Percentiles rank a stretch among this genome's conserved stretches.
phyloP scores from a whole-genome alignment of 1,140 invertebrate species.

The Anadara kagoshimensis region DNA sequence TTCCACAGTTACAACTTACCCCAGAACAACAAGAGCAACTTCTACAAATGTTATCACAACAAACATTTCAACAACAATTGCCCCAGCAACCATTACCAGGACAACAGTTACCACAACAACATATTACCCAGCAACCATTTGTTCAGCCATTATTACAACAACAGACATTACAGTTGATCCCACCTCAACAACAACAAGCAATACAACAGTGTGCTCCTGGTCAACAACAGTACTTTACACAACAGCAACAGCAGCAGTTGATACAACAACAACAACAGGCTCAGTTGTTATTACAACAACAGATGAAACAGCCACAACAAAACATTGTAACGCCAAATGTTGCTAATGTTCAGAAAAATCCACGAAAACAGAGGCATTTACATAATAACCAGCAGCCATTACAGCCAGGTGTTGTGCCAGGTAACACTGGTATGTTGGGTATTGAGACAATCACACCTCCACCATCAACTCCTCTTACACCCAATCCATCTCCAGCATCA shows the following conservation, averaged over 20 bases:
- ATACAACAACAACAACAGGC: slow-evolving; percentile 67
- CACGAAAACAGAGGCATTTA: slow-evolving; percentile 32
- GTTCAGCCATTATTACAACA: slow-evolving; percentile 31
- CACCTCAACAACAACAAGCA: slow-evolving; percentile 36
- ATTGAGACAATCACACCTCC: slow-evolving; percentile 58
- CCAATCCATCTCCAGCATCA: slow-evolving; percentile 63
- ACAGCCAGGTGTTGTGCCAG: slow-evolving; percentile 14
- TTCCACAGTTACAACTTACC: slow-evolving; percentile 50
- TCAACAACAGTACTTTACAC: slow-evolving; percentile 50
- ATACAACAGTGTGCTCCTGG: slow-evolving; percentile 25
- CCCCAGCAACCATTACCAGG: slow-evolving; percentile 24
- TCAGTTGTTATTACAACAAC: slow-evolving; percentile 71
- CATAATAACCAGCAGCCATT: slow-evolving; percentile 47
- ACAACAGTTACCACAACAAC: slow-evolving; percentile 32
- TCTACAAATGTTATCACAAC: slow-evolving; percentile 68
- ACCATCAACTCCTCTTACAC: slow-evolving; percentile 55
- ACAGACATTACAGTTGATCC: slow-evolving; percentile 20
- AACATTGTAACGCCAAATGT: slow-evolving; percentile 10
- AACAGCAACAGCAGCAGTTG: slow-evolving; percentile 65
- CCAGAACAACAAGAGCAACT: slow-evolving; percentile 73
- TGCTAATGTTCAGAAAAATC: slow-evolving; percentile 32
- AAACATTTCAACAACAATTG: slow-evolving; percentile 44
- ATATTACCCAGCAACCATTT: slow-evolving; percentile 28
- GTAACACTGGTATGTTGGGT: slow-evolving; percentile 26
- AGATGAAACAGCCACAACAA: slow-evolving; percentile 49